These are phyloP conservation scores for Cyprinodon variegatus DNA, from an alignment of 2,113 vertebrate genomes.

Conservation along the genomic window DNA sequence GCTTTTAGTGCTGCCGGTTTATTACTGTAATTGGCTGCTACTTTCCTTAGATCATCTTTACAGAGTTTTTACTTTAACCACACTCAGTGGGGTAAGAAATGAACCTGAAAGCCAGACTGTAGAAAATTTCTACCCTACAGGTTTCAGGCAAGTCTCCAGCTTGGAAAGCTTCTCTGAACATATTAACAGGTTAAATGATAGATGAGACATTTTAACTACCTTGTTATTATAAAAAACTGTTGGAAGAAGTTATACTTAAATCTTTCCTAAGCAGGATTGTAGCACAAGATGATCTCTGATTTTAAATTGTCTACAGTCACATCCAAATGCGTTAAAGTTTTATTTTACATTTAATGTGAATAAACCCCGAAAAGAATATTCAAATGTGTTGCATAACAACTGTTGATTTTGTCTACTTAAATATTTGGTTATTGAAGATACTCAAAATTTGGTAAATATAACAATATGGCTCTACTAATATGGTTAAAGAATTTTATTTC, in stretches of 20 bases:
- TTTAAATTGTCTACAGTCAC: neutral
- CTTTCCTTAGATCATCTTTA: constrained; percentile 3
- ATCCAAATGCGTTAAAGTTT: neutral
- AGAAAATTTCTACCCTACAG: neutral
- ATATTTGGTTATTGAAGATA: neutral
- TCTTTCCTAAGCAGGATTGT: neutral
- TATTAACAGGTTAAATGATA: neutral
- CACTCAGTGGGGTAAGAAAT: neutral
- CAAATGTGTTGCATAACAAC: neutral
- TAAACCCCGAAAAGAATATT: neutral
- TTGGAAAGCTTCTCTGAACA: too few species aligned
- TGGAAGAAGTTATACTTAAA: neutral
- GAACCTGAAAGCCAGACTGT: neutral
- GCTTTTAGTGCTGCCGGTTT: neutral
- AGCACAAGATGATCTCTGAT: neutral
- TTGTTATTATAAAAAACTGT: neutral
- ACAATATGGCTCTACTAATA: neutral
- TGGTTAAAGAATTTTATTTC: neutral
- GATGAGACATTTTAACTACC: neutral
- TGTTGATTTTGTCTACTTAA: neutral
- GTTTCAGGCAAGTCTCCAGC: neutral
- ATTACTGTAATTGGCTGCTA: neutral
- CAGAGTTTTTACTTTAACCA: neutral
- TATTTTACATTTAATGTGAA: neutral
- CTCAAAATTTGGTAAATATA: neutral